Percentiles rank a stretch among this genome's conserved stretches.
Evolutionary conservation across 2,113 vertebrate genomes (phyloP).

Genomic region (Nycticebus coucang): DNA sequence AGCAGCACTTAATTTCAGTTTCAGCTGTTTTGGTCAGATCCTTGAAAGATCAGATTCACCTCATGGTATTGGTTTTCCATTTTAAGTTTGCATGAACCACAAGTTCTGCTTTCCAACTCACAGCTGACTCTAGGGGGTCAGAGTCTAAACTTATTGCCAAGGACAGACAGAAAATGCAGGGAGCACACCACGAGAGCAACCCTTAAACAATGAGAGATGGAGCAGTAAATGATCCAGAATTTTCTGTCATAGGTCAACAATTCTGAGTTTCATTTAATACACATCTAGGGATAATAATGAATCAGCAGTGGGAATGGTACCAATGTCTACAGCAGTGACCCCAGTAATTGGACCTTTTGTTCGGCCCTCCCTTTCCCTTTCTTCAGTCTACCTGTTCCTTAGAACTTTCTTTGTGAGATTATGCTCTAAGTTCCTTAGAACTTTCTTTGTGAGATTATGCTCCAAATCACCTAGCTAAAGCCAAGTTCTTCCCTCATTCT

Average conservation of each 20-base stretch:
- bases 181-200: not conserved
- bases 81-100: not conserved
- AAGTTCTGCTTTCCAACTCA: not conserved
- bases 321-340: not conserved
- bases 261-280: not conserved
- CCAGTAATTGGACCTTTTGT: not conserved
- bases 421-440: not conserved
- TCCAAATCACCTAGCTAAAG: not conserved
- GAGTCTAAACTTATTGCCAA: not conserved
- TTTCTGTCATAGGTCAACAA: not conserved
- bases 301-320: not conserved
- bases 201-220: not conserved
- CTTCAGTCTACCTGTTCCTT: not conserved
- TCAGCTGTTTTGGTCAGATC: not conserved
- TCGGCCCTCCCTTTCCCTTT: not conserved
- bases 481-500: not conserved
- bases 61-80: not conserved
- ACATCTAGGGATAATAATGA: not conserved
- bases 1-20: not conserved
- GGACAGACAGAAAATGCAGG: not conserved
- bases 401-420: not conserved
- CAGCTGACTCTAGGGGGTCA: accelerated
- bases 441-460: not conserved
- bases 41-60: not conserved
- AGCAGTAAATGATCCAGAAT: not conserved